A percentile compares a stretch with the other conserved stretches of the same genome.
These are phyloP conservation scores for Oostethus manadensis DNA, from an alignment of 2,113 vertebrate genomes.

Conservation along the genomic window DNA sequence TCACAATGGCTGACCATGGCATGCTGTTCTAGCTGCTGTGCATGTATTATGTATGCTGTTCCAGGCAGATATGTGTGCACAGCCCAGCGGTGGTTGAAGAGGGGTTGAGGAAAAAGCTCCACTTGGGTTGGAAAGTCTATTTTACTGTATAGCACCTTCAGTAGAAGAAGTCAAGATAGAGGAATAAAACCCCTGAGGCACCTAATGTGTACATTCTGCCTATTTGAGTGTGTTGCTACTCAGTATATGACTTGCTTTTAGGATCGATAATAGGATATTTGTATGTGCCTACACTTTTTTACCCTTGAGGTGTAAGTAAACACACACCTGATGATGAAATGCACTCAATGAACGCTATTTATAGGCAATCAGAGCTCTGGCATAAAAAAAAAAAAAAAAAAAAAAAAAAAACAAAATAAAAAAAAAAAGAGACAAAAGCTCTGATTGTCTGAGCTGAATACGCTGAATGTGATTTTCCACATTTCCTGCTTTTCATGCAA, in stretches of 20 bases:
- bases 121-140: conserved; percentile 21
- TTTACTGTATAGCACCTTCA: conserved; percentile 23
- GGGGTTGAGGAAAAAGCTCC: conserved; percentile 17
- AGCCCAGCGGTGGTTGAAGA: conserved; percentile 26
- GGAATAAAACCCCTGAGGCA: background rate
- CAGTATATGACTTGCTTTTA: too few species aligned
- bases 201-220: too few species aligned
- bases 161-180: background rate
- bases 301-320: background rate
- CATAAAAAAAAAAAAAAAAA: conserved; percentile 26
- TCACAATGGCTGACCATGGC: conserved; percentile 15
- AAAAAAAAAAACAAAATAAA: conserved; percentile 27
- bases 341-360: conserved; percentile 31
- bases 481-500: conserved; percentile 63
- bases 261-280: too few species aligned
- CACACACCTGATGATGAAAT: conserved; percentile 32
- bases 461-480: conserved; percentile 52
- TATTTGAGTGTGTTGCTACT: too few species aligned
- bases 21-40: conserved; percentile 31
- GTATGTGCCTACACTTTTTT: too few species aligned
- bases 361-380: conserved; percentile 24
- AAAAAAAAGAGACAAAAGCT: conserved; percentile 2
- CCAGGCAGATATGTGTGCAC: conserved; percentile 49
- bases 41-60: conserved; percentile 30
- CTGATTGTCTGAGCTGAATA: conserved; percentile 12